phyloP scores from a whole-genome alignment of 2,888 invertebrate genomes.

The Dioctria linearis region DNA sequence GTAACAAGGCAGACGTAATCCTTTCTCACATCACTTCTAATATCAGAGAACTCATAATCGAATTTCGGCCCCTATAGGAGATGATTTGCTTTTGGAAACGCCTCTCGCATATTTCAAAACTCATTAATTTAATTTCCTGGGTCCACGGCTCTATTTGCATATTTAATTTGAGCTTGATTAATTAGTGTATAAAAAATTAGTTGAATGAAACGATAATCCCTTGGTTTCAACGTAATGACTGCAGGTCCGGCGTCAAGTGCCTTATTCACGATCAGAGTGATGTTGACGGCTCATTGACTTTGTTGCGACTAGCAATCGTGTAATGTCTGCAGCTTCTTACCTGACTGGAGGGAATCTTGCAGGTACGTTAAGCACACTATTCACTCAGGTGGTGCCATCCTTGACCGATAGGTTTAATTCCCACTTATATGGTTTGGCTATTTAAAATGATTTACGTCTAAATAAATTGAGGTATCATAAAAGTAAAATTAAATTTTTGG shows the following conservation, averaged over 20 bases:
- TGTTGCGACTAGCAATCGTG: constrained; percentile 11
- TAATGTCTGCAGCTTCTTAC: background rate
- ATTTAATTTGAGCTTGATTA: constrained; percentile 57
- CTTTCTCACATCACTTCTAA: constrained; percentile 53
- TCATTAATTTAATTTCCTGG: constrained; percentile 58
- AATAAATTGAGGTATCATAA: constrained; percentile 58
- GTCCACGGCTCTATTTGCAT: constrained; percentile 56
- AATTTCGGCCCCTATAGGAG: constrained; percentile 51
- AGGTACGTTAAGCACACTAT: no score
- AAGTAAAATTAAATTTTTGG: constrained; percentile 57
- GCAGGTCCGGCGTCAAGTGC: constrained; percentile 15
- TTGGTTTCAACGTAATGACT: constrained; percentile 1
- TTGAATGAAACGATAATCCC: constrained; percentile 33
- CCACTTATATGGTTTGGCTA: constrained; percentile 8
- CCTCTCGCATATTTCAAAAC: constrained; percentile 58
- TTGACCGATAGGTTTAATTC: constrained; percentile 22
- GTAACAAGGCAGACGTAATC: constrained; percentile 29
- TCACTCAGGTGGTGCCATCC: background rate
- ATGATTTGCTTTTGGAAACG: constrained; percentile 57
- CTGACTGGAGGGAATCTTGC: background rate
- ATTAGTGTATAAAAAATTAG: constrained; percentile 45
- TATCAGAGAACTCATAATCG: constrained; percentile 52
- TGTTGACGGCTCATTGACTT: constrained; percentile 35
- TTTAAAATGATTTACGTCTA: constrained; percentile 56
- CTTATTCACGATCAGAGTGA: constrained; percentile 1